Evolutionary conservation across 2,888 invertebrate genomes (phyloP).

Genomic region (Clostera curtula): DNA sequence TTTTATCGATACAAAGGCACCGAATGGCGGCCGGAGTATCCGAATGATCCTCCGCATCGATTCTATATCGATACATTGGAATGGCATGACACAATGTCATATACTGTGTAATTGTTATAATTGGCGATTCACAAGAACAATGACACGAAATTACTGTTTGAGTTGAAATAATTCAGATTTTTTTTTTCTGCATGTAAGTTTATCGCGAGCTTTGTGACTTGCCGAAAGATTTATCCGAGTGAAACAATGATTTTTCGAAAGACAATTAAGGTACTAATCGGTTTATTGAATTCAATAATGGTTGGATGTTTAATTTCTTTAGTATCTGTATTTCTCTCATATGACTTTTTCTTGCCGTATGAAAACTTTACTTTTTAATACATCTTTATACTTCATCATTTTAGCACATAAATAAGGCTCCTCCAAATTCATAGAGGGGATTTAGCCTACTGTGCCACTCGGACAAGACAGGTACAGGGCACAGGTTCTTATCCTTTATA

Average conservation of each 20-base stretch:
- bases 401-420: too few species aligned
- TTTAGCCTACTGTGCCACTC: too few species aligned
- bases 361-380: too few species aligned
- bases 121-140: conserved; percentile 73
- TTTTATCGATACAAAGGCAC: conserved; percentile 41
- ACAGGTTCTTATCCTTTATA: too few species aligned
- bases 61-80: conserved; percentile 59
- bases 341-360: too few species aligned
- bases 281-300: too few species aligned
- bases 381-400: too few species aligned
- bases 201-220: conserved; percentile 50
- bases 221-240: conserved; percentile 49
- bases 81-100: conserved; percentile 64
- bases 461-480: too few species aligned
- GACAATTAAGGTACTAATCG: too few species aligned
- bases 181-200: conserved; percentile 36
- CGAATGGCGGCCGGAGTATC: conserved; percentile 40
- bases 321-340: too few species aligned
- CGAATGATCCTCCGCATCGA: conserved; percentile 55
- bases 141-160: conserved; percentile 68
- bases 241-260: conserved; percentile 33
- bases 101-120: conserved; percentile 73
- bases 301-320: too few species aligned
- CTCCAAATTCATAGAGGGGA: too few species aligned
- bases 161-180: conserved; percentile 62